Conservation (phyloP, 2,113 vertebrate species). For the Pyxicephalus adspersus region DNA sequence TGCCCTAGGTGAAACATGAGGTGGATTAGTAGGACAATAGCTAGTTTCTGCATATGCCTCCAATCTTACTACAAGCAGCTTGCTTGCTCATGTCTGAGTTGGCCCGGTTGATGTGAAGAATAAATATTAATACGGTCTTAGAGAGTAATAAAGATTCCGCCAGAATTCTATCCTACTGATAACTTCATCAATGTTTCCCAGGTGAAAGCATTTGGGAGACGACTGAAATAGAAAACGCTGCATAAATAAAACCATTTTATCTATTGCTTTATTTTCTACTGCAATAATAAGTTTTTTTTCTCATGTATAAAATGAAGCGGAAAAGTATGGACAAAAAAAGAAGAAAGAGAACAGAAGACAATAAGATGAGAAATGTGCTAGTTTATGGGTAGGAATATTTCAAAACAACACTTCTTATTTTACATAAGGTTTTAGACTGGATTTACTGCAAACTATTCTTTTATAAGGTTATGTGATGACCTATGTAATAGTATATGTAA, state of each 20-base stretch:
- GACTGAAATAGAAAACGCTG: constrained; percentile 7
- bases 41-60: background rate
- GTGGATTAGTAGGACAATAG: constrained; percentile 2
- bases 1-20: background rate
- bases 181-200: constrained; percentile 6
- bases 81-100: background rate
- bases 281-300: background rate
- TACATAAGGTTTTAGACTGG: too few relatives aligned
- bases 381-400: too few relatives aligned
- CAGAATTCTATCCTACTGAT: constrained; percentile 11
- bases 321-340: background rate
- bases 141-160: constrained; percentile 16
- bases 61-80: background rate
- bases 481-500: too few relatives aligned
- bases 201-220: constrained; percentile 1
- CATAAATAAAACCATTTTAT: constrained; percentile 15
- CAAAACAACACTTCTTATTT: too few relatives aligned
- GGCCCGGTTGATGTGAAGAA: constrained; percentile 4
- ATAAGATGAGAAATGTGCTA: background rate
- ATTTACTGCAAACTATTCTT: too few relatives aligned
- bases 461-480: too few relatives aligned
- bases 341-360: background rate
- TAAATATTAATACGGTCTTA: constrained; percentile 17
- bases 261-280: constrained; percentile 7
- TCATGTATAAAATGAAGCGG: background rate